These are phyloP conservation scores for Sigmodon hispidus DNA, from an alignment of 2,113 vertebrate genomes.

Conservation along the genomic window DNA sequence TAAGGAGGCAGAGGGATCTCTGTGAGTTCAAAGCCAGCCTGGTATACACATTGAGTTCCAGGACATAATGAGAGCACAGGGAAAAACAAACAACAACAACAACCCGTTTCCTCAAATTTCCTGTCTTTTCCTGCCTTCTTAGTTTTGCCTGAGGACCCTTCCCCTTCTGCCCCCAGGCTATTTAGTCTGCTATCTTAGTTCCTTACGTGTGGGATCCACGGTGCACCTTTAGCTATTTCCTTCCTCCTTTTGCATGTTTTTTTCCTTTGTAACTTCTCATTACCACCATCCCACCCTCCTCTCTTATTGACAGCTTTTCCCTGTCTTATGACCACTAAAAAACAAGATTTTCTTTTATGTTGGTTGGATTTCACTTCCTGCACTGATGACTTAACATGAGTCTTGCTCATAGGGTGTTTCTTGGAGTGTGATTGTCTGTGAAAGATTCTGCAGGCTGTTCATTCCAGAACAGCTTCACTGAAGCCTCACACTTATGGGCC, in stretches of 20 bases:
- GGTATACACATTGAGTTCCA: background rate
- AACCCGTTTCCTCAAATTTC: background rate
- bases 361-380: background rate
- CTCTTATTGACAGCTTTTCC: background rate
- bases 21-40: background rate
- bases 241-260: background rate
- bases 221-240: background rate
- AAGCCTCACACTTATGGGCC: conserved; percentile 17
- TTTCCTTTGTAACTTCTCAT: background rate
- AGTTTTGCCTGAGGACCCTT: background rate
- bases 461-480: background rate
- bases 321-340: background rate
- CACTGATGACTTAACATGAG: background rate
- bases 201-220: background rate
- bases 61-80: background rate
- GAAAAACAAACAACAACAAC: background rate
- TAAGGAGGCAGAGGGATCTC: background rate
- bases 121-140: background rate
- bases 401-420: background rate
- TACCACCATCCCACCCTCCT: background rate
- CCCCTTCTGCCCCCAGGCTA: background rate
- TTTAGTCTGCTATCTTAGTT: background rate
- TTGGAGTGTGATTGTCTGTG: background rate
- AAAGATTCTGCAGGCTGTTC: background rate
- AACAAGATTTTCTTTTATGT: background rate